Base-by-base conservation (phyloP, 2,113 vertebrate species). In the Poicephalus gulielmi region DNA sequence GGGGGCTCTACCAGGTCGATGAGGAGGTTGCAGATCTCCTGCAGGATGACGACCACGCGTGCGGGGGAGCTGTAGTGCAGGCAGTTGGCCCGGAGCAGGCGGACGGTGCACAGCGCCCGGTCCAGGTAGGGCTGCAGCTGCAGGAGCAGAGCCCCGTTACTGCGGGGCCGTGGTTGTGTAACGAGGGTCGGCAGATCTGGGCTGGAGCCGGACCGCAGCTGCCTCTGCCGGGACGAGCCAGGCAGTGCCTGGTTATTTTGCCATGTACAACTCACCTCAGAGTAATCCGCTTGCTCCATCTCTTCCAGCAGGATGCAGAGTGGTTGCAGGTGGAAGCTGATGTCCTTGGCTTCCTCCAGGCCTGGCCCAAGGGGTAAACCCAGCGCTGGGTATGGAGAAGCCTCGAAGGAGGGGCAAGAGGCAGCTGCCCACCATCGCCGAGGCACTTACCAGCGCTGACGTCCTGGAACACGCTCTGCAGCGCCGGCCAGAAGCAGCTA, bases 21-120 rank as follows among this genome's bases (percentile, higher is more conserved):
- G 91, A 98, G 81, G 66, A 98, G 97, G 96, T 98, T 98, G 97
- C 97, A 98, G 94, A 98, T 97, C 96, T 99, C 98, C 96, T 98
- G 98, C 90, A 99, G 96, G 86, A 99, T 62, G 41, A 98, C 92
- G 11, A 98, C 91, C 64, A 93, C 4, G 46, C 95, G 83, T 37
- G 20, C 17, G 69, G 98, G 98, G 0, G 92, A 91, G 84, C 96
- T 94, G 93, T 98, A 98, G 95, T 98, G 93, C 59, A 86, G 55
- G 0, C 98, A 99, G 75, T 83, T 94, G 71, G 95, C 95, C 93
- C 98, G 98, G 37, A 98, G 93, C 60, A 97, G 97, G 86, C 94
- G 79, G 30, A 98, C 14, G 1, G 97, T 97, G 95, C 97, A 95
- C 78, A 99, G 91, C 50, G 94, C 94, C 44, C 96, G 94, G 73